Evolutionary conservation across 2,888 invertebrate species (phyloP), one percentile per base, ranked within the genome.

Genomic region (Cerastoderma edule): DNA sequence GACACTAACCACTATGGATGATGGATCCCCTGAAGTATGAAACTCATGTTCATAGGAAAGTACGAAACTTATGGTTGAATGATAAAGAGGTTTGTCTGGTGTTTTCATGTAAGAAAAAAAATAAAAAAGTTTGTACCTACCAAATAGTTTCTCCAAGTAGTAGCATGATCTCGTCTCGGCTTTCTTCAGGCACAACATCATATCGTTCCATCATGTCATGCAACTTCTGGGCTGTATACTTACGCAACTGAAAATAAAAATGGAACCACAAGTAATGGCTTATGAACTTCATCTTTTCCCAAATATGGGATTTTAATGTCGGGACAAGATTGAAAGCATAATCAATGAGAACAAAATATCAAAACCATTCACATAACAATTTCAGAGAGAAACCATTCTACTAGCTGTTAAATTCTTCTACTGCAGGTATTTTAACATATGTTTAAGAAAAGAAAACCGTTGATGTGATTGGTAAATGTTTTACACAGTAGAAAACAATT

Each of bases 131-230:
- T 8, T 13, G 39, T 39, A 39, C 39, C 8, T 8, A 50, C 50
- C 50, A 50, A n/a, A 50, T 50, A 10, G 50, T 50, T 22, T 50
- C 50, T 50, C 50, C 50, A 10, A 50, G 50, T 22, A 50, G 50
- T 27, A 50, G 24, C 22, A 50, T n/a, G 2, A 50, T 27, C 22
- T 50, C 50, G 24, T 50, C 50, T 22, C n/a, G 22, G 22, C 50
- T 50, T 22, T 50, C 50, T 10, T 22, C 50, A n/a, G 50, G 10
- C 22, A 22, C 22, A 22, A 50, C 22, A 27, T 50, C 50, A 50
- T 24, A 50, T 27, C n/a, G 2, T 10, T 22, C 50, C 10, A 50
- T 50, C 50, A 50, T 27, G n/a, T 50, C 50, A 50, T 50, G 50
- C 24, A 50, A 50, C 22, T 27, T 50, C 50, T 50, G 50, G 2